phyloP scores from a whole-genome alignment of 2,113 vertebrate genomes.

The Hippolais icterina region DNA sequence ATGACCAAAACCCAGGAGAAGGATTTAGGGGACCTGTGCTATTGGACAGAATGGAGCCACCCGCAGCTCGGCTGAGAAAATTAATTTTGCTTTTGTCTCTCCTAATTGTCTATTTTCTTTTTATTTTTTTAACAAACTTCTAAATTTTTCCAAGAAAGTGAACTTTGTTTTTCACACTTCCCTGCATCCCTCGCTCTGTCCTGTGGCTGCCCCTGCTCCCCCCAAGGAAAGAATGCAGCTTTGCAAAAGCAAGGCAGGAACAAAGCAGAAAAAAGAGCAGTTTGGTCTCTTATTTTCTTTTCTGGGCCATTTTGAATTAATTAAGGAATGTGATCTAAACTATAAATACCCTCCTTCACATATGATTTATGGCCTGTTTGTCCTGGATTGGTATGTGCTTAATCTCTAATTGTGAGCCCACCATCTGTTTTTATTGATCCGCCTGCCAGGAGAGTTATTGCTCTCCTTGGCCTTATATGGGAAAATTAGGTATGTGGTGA shows the following conservation, averaged over 20 bases:
- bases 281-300: slow-evolving; percentile 61
- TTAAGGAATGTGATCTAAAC: slow-evolving; percentile 73
- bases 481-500: slow-evolving; percentile 76
- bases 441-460: slow-evolving; percentile 68
- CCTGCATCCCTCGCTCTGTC: not conserved
- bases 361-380: slow-evolving; percentile 79
- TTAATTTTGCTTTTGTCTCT: too few relatives aligned
- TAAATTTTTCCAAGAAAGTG: too few relatives aligned
- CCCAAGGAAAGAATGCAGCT: slow-evolving; percentile 58
- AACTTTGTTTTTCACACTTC: too few relatives aligned
- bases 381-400: slow-evolving; percentile 75
- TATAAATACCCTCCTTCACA: slow-evolving; percentile 71
- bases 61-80: too few relatives aligned
- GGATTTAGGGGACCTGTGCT: too few relatives aligned
- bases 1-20: too few relatives aligned
- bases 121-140: not conserved
- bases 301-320: slow-evolving; percentile 71
- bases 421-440: slow-evolving; percentile 77
- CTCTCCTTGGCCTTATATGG: slow-evolving; percentile 79
- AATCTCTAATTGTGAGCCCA: slow-evolving; percentile 75
- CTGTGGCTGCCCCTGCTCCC: slow-evolving; percentile 17
- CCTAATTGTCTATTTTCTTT: too few relatives aligned
- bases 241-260: slow-evolving; percentile 53
- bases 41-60: too few relatives aligned
- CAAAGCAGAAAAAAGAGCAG: slow-evolving; percentile 59